Evolutionary conservation across 2,888 invertebrate species (phyloP), one percentile per base, ranked within the genome.

Genomic region (Pammene aurita): DNA sequence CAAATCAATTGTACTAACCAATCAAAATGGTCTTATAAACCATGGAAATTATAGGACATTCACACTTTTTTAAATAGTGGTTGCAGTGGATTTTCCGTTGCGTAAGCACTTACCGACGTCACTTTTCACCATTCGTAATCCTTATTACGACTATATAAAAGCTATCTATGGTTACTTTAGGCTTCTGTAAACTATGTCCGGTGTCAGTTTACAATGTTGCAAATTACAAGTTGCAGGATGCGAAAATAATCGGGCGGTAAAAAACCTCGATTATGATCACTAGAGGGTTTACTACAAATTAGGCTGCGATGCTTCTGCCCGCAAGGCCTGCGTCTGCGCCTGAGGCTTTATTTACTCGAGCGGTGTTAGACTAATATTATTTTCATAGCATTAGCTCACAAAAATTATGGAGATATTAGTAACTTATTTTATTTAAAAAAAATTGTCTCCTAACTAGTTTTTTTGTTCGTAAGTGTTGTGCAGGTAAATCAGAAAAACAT

Each of bases 141-240:
- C 9, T 38, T 38, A 38, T 38, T 38, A 9, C 7, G 38, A 38
- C 7, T 7, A 7, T 6, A 9, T 38, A 38, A 38, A 9, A 6
- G 7, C 38, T 38, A 38, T 38, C 7, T 9, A 38, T 38, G 38
- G 38, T 38, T 7, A 38, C 4, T 7, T 38, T 38, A 9, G 6
- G 7, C 4, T 38, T 38, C 38, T 38, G 38, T 50, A 26, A 50
- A 10, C 50, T 5, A 26, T 50, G 58, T 64, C 68, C 68, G 68
- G 68, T 68, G 63, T 68, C 18, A 26, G 18, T 38, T 68, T 46
- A 64, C 68, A 64, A 46, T 68, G 68, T 68, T 64, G 68, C 48
- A 62, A 63, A 57, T 65, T 65, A 65, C 65, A 69, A 69, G 54
- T 46, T 38, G 44, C 65, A 65, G 48, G 69, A 65, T 65, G 65